Evolutionary conservation across 2,113 vertebrate species (phyloP).

Genomic region (Hystrix cristata): DNA sequence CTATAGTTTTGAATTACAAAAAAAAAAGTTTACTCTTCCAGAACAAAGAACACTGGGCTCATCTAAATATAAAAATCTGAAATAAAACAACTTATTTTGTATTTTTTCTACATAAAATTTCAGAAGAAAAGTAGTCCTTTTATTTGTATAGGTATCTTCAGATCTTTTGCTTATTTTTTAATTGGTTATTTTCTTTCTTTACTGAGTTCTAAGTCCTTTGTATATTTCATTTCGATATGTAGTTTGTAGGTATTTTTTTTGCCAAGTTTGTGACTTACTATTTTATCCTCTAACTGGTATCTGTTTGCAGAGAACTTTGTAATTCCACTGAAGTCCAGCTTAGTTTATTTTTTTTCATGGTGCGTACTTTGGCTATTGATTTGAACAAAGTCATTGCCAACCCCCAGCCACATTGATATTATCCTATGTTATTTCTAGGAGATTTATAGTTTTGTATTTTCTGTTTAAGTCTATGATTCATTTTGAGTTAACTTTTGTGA

Average conservation of each 20-base stretch:
- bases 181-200: not conserved
- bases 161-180: not conserved
- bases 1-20: not conserved
- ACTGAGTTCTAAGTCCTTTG: not conserved
- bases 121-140: constrained; percentile 5
- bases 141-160: not conserved
- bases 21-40: not conserved
- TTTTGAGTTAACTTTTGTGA: not conserved
- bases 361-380: not conserved
- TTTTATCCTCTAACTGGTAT: not conserved
- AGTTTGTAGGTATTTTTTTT: not conserved
- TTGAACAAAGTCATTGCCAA: not conserved
- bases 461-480: not conserved
- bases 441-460: not conserved
- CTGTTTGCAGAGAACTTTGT: not conserved
- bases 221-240: not conserved
- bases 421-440: not conserved
- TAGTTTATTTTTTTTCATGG: not conserved
- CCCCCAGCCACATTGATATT: not conserved
- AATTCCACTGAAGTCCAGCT: not conserved
- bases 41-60: not conserved
- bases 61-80: not conserved
- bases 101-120: constrained; percentile 13
- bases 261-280: not conserved
- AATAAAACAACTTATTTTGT: not conserved